phyloP scores from a whole-genome alignment of 2,888 invertebrate genomes.

The Dryobota labecula region DNA sequence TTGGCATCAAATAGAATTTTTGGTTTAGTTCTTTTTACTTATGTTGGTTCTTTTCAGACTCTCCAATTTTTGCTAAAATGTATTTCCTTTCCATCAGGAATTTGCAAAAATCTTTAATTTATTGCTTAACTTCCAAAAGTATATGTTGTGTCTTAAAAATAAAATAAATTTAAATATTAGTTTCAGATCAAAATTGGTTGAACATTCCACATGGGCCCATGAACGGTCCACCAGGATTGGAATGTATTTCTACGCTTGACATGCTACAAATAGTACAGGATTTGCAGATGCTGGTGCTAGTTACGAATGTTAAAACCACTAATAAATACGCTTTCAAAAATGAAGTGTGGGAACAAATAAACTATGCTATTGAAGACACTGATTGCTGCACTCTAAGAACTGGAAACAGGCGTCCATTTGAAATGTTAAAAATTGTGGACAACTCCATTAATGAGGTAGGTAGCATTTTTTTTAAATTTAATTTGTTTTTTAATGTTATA shows the following conservation, averaged over 20 bases:
- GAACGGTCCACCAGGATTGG: slow-evolving; percentile 12
- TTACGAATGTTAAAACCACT: background rate
- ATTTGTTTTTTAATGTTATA: background rate
- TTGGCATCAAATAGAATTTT: too few species aligned
- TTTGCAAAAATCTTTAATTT: too few species aligned
- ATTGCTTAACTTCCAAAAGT: too few species aligned
- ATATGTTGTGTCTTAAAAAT: background rate
- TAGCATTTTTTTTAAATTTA: background rate
- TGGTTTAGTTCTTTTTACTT: too few species aligned
- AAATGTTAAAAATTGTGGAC: background rate
- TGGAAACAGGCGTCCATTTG: background rate
- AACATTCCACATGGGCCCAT: slow-evolving; percentile 1
- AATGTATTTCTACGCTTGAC: slow-evolving; percentile 17
- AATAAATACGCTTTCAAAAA: background rate
- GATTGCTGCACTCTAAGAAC: background rate
- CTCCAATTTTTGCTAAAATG: too few species aligned
- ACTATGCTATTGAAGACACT: background rate
- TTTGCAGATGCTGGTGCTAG: background rate
- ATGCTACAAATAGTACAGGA: background rate
- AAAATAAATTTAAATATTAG: background rate
- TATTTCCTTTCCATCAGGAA: too few species aligned
- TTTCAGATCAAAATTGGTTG: slow-evolving; percentile 8
- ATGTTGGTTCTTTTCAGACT: too few species aligned
- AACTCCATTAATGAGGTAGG: slow-evolving; percentile 8
- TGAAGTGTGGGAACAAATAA: background rate